These are phyloP conservation scores for Calameuta pallipes DNA, from an alignment of 2,888 invertebrate species.

Conservation along the genomic window DNA sequence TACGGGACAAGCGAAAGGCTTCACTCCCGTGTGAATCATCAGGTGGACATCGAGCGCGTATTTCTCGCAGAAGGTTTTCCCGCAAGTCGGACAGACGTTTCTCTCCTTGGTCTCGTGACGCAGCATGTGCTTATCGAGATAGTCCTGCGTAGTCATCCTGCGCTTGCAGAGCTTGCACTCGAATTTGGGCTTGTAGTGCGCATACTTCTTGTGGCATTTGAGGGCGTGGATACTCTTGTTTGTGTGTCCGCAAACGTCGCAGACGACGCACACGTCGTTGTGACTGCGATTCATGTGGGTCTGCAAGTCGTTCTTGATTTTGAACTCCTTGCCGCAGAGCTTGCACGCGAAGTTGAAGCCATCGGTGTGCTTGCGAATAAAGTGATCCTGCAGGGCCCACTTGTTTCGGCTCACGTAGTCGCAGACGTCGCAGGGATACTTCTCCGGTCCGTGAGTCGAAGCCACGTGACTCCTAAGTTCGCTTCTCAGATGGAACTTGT, in stretches of 20 bases:
- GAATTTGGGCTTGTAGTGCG: conserved; percentile 31
- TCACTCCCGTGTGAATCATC: conserved; percentile 25
- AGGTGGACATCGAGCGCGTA: conserved; percentile 26
- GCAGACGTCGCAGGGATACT: conserved; percentile 25
- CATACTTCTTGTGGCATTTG: conserved; percentile 33
- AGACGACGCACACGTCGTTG: conserved; percentile 21
- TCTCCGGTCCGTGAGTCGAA: conserved; percentile 34
- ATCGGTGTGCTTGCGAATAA: conserved; percentile 17
- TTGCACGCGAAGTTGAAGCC: conserved; percentile 16
- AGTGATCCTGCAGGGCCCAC: conserved; percentile 18
- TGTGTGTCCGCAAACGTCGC: conserved; percentile 34
- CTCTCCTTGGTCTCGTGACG: conserved; percentile 26
- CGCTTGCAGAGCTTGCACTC: conserved; percentile 35
- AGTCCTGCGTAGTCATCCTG: conserved; percentile 27
- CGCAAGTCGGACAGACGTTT: conserved; percentile 36
- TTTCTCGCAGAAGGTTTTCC: conserved; percentile 25
- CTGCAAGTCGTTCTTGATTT: conserved; percentile 19
- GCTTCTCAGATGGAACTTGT: conserved; percentile 33
- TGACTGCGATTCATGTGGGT: conserved; percentile 27
- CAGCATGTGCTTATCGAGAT: conserved; percentile 33
- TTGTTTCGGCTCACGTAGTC: conserved; percentile 9
- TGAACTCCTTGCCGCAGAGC: conserved; percentile 16
- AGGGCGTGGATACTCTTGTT: conserved; percentile 33
- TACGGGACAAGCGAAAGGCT: conserved; percentile 27
- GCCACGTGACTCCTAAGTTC: conserved; percentile 33